Base-by-base conservation (phyloP, 37 sponge, comb jelly and placozoan species). In the Spongilla lacustris region DNA sequence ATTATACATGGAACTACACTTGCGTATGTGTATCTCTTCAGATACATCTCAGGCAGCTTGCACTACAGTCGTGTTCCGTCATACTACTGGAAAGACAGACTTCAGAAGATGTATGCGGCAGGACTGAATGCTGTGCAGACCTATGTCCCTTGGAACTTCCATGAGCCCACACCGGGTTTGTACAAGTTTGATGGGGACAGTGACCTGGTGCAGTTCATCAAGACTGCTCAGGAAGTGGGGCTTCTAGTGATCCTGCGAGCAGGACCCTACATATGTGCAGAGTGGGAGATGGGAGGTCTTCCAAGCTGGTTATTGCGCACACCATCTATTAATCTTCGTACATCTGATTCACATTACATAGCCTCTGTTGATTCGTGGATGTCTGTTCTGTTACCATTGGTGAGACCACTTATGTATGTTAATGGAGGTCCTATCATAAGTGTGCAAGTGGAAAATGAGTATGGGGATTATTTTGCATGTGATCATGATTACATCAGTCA, bases 401-500 rank as follows among this genome's bases (percentile, higher is more conserved):
- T 98, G 21, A 87, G 87, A 50, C 93, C 93, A 21, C 69, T 77
- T 2, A 84, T 98, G 24, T 98, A 98, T 77, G 83, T 73, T 36
- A 97, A 98, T 29, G 95, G 94, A 4, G 99, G 99, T 11, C 97
- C 97, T 0, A 87, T 98, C 58, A 95, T 98, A 32, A 87, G 90
- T 68, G 90, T 97, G 2, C 99, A 98, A 84, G 95, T 95, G 33
- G 99, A 98, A 83, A 98, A 98, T 85, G 99, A 98, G 74, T 98
- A 98, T 89, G 99, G 99, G 3, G 95, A 96, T 70, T 95, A 90
- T 79, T 79, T 74, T 66, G 89, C 95, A 23, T 94, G 97, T 77
- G 94, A 97, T 81, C 27, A 85, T 13, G 76, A 83, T 6, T 98
- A 98, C 81, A 82, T 95, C 73, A 66, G 50, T 0, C 84, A 94